These are phyloP conservation scores for Oreonectes daqikongensis DNA, from an alignment of 2,797 vertebrate genomes.

Conservation along the genomic window DNA sequence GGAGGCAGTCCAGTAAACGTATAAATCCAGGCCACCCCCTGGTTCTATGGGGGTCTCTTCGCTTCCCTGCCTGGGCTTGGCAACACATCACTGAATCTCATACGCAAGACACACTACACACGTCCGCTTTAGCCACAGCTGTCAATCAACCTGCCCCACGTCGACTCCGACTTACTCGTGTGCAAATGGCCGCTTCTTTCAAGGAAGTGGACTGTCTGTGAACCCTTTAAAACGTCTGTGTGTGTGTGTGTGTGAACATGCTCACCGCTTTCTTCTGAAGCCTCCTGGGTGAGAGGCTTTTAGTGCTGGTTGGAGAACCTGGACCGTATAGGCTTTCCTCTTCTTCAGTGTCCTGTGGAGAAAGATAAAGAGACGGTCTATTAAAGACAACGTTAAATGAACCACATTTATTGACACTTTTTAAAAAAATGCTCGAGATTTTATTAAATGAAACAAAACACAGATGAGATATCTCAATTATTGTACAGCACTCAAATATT, in stretches of 20 bases:
- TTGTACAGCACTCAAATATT: no score
- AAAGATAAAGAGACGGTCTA: constrained; percentile 15
- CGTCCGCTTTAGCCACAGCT: constrained; percentile 43
- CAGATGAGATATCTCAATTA: no score
- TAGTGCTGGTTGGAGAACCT: constrained; percentile 83
- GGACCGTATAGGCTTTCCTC: constrained; percentile 76
- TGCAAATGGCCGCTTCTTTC: constrained; percentile 48
- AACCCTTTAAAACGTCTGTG: constrained; percentile 56
- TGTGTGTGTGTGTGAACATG: constrained; percentile 50
- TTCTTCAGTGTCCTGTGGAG: constrained; percentile 83
- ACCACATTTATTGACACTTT: background rate
- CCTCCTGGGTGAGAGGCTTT: constrained; percentile 82
- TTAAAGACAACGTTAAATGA: constrained; percentile 1
- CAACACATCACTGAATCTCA: constrained; percentile 52
- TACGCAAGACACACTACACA: constrained; percentile 56
- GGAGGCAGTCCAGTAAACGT: constrained; percentile 41
- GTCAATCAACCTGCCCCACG: constrained; percentile 49
- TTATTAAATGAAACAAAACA: no score
- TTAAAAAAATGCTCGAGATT: no score
- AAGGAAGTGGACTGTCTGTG: constrained; percentile 49
- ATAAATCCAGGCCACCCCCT: constrained; percentile 53
- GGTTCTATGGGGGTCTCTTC: constrained; percentile 33
- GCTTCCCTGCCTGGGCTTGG: constrained; percentile 51
- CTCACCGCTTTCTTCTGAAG: constrained; percentile 79
- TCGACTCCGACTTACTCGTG: constrained; percentile 49